These are phyloP conservation scores for Columba guinea DNA, from an alignment of 2,797 vertebrate genomes.

Conservation along the genomic window DNA sequence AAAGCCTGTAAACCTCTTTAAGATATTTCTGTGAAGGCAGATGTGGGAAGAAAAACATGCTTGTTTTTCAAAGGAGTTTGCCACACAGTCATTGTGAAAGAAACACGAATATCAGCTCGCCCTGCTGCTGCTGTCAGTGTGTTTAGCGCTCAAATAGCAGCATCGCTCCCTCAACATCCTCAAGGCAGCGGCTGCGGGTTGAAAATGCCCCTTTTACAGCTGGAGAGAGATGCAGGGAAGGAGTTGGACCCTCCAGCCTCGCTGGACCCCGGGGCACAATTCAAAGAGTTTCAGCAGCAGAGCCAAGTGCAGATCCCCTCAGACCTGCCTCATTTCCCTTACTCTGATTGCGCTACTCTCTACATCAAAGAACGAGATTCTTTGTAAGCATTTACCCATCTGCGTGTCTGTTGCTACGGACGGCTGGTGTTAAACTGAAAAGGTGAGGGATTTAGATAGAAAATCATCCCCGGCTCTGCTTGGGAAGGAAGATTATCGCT, in stretches of 20 bases:
- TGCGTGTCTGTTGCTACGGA: slow-evolving; percentile 29
- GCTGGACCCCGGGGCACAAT: background rate
- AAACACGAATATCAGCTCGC: background rate
- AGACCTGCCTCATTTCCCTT: slow-evolving; percentile 9
- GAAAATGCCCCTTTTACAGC: background rate
- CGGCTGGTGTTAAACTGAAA: background rate
- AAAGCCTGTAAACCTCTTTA: background rate
- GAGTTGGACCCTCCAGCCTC: background rate
- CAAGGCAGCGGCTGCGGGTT: background rate
- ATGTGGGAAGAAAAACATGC: background rate
- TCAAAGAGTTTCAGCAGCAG: background rate
- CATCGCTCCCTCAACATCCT: background rate
- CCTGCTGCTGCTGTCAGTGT: background rate
- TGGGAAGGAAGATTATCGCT: background rate
- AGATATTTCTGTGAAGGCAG: background rate
- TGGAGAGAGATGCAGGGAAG: background rate
- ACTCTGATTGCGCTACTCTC: background rate
- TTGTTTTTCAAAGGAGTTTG: background rate
- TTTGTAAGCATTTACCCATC: slow-evolving; percentile 9
- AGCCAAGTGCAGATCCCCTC: background rate
- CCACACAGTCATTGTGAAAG: background rate
- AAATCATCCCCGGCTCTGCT: background rate
- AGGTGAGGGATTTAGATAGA: slow-evolving; percentile 26
- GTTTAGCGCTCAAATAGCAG: background rate
- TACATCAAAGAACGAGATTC: slow-evolving; percentile 15